Evolutionary conservation across 2,797 vertebrate species (phyloP), one percentile per base, ranked within the genome.

Genomic region (Peromyscus attwateri): DNA sequence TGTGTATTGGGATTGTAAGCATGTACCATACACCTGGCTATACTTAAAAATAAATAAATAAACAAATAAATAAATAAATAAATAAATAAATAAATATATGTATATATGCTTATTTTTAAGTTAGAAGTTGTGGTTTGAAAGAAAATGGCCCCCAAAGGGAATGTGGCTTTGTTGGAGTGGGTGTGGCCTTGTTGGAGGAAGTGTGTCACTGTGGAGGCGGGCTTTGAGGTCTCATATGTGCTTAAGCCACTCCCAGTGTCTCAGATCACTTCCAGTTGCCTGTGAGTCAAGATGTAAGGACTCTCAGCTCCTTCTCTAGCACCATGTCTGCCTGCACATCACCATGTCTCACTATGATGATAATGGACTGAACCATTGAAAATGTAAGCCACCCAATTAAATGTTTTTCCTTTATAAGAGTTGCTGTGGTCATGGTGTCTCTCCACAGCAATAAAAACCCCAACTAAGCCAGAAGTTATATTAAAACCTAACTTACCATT

Each of bases 21-120:
- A 23, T 62, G 55, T 62, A 25, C 29, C 19, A 14, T 62, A 66
- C 0, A 19, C 40, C 21, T 27, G 40, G 57, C 19, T 64, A 57
- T 23, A 66, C 71, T 76, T 11, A 40, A 40, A 40, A 40, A n/a
- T n/a, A n/a, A n/a, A n/a, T n/a, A n/a, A n/a, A n/a, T n/a, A n/a
- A n/a, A n/a, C n/a, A n/a, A n/a, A n/a, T n/a, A n/a, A n/a, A n/a
- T n/a, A n/a, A n/a, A n/a, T n/a, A n/a, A n/a, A n/a, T n/a, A n/a
- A n/a, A n/a, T n/a, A n/a, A n/a, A n/a, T n/a, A n/a, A n/a, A n/a
- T n/a, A n/a, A n/a, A n/a, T n/a, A n/a, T n/a, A n/a, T n/a, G n/a
- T n/a, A n/a, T n/a, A n/a, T n/a, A n/a, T 40, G 46, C 10, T 84
- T 66, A 66, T 66, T 55, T 92, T 97, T 87, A 87, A 92, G 46